Evolutionary conservation across 1,140 invertebrate genomes (phyloP), one percentile per base, ranked within the genome.

Genomic region (Dryas iulia): DNA sequence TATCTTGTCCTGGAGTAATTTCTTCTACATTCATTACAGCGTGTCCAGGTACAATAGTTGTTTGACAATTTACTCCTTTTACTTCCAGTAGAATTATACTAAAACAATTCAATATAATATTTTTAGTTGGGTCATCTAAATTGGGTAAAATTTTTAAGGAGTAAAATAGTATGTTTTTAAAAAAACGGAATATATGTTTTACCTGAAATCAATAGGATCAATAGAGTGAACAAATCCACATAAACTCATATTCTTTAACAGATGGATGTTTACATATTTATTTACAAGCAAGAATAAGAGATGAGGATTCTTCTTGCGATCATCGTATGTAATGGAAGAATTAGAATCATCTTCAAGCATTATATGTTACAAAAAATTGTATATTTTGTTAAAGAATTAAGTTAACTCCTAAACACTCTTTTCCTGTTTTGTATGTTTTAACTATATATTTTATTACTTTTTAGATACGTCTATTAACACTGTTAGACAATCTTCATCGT

Each of bases 181-280:
- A 8, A 47, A 18, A 47, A 10, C 10, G 2, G 2, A 21, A 21
- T 0, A 11, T 39, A 54, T 33, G 39, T 30, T 18, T 62, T 77
- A 88, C 86, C 86, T 88, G 57, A 76, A 53, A 47, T 81, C 74
- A 30, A 84, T 62, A 57, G 87, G 87, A 69, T 90, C 87, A 66
- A 88, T 79, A 12, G 84, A 82, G 71, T 84, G 73, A 10, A 90
- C 60, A 73, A 81, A 88, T 18, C 87, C 87, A 26, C 26, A 64
- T 56, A 79, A 72, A 12, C 57, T 66, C 10, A 39, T 70, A 39
- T 86, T 81, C 71, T 82, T 88, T 52, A 89, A 73, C 25, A 84
- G 58, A 10, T 84, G 25, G 23, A 89, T 68, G 70, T 73, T 78
- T n/a, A 83, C 82, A 68, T 77, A 83, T 81, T 87, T 86, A 65